Evolutionary conservation across 1,140 invertebrate species (phyloP).

Genomic region (Geopemphigus sp.): DNA sequence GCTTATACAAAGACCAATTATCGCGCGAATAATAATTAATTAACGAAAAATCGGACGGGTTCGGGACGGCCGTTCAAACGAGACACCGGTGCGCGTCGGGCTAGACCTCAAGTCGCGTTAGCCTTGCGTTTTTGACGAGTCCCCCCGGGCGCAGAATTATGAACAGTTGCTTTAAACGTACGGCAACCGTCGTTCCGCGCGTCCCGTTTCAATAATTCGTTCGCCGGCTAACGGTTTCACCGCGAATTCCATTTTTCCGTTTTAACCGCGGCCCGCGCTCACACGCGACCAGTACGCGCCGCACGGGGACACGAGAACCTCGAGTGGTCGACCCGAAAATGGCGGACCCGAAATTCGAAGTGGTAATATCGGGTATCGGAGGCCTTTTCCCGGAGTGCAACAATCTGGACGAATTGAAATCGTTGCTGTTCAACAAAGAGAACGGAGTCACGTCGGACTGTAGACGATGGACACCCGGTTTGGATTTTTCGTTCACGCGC

Average conservation of each 20-base stretch:
- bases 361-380: conserved; percentile 66
- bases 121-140: conserved; percentile 38
- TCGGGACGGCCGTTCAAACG: not conserved
- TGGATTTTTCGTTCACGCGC: conserved; percentile 11
- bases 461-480: conserved; percentile 63
- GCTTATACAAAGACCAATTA: not conserved
- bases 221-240: too few relatives aligned
- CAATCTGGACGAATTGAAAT: conserved; percentile 62
- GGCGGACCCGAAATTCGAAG: conserved; percentile 51
- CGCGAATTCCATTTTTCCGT: not conserved
- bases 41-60: conserved; percentile 8
- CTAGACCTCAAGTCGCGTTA: not conserved
- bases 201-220: too few relatives aligned
- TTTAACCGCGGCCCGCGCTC: too few relatives aligned
- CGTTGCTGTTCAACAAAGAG: conserved; percentile 60
- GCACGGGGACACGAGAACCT: not conserved
- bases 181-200: too few relatives aligned
- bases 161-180: not conserved
- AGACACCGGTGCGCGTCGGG: not conserved
- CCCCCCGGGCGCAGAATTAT: not conserved
- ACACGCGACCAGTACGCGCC: too few relatives aligned
- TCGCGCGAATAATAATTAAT: conserved; percentile 35
- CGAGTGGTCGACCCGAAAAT: not conserved
- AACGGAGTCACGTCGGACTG: conserved; percentile 65
- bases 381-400: conserved; percentile 64